Conservation (phyloP, 2,113 vertebrate species). For the Peromyscus maniculatus region DNA sequence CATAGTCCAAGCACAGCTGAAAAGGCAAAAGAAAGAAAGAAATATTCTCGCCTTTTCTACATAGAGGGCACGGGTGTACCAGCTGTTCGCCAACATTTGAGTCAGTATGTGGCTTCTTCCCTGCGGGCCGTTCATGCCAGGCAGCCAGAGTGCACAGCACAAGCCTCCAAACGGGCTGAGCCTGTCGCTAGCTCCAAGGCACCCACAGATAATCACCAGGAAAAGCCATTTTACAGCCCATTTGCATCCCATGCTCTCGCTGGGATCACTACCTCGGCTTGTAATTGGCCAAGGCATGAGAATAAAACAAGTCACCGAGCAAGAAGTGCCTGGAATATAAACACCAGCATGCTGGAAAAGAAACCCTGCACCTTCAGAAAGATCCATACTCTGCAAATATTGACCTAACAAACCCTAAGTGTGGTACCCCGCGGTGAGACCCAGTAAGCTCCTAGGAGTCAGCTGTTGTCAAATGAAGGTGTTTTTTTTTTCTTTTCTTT, state of each 20-base stretch:
- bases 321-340: constrained; percentile 75
- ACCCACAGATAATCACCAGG: constrained; percentile 76
- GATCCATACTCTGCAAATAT: not conserved
- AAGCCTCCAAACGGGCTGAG: constrained; percentile 62
- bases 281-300: constrained; percentile 76
- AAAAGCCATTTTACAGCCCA: constrained; percentile 82
- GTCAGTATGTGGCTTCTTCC: constrained; percentile 64
- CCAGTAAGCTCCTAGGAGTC: not conserved
- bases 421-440: not conserved
- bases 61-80: constrained; percentile 42
- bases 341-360: not conserved
- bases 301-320: constrained; percentile 78
- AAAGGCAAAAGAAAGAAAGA: constrained; percentile 61
- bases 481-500: not conserved
- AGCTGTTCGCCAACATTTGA: constrained; percentile 70
- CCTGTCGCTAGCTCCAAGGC: constrained; percentile 46
- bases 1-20: constrained; percentile 43
- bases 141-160: not conserved
- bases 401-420: constrained; percentile 12
- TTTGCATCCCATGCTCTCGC: constrained; percentile 77
- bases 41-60: constrained; percentile 53
- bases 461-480: not conserved
- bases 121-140: not conserved
- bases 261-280: constrained; percentile 80
- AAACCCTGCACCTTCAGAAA: constrained; percentile 63